These are phyloP conservation scores for Pheosia tremula DNA, from an alignment of 2,888 invertebrate genomes.

Conservation along the genomic window DNA sequence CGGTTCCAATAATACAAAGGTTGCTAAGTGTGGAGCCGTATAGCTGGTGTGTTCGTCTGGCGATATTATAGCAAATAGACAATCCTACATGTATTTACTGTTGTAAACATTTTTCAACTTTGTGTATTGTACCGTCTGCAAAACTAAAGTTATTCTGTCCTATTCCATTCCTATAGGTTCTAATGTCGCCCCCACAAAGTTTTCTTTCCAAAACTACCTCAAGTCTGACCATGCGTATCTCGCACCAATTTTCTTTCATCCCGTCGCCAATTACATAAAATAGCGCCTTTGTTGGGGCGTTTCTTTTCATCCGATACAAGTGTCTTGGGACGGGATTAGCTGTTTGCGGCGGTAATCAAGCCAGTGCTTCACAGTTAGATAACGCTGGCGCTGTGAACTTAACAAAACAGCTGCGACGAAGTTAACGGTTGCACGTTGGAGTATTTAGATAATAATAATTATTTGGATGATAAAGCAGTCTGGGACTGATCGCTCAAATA, in stretches of 20 bases:
- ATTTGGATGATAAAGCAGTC: too few relatives aligned
- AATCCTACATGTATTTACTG: too few relatives aligned
- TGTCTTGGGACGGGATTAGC: slow-evolving; percentile 17
- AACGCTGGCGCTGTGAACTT: slow-evolving; percentile 38
- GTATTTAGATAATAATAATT: background rate
- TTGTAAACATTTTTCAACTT: too few relatives aligned
- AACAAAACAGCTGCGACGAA: slow-evolving; percentile 11
- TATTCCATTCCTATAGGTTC: too few relatives aligned
- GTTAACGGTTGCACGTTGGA: background rate
- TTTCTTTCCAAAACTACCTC: slow-evolving; percentile 10
- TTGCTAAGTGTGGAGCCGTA: too few relatives aligned
- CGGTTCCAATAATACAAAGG: too few relatives aligned
- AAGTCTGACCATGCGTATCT: slow-evolving; percentile 13
- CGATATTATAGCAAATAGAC: too few relatives aligned
- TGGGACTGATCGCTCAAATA: too few relatives aligned
- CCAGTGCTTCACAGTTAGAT: slow-evolving; percentile 26
- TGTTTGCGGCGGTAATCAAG: slow-evolving; percentile 36
- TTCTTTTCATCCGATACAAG: slow-evolving; percentile 27
- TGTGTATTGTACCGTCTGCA: too few relatives aligned
- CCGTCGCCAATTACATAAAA: slow-evolving; percentile 26
- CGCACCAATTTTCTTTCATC: background rate
- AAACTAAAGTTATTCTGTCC: too few relatives aligned
- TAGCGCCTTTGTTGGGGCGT: slow-evolving; percentile 19
- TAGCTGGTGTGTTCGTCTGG: too few relatives aligned
- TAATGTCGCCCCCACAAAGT: background rate